Conservation (phyloP, 1,140 invertebrate species). For the Lasioglossum baleicum region DNA sequence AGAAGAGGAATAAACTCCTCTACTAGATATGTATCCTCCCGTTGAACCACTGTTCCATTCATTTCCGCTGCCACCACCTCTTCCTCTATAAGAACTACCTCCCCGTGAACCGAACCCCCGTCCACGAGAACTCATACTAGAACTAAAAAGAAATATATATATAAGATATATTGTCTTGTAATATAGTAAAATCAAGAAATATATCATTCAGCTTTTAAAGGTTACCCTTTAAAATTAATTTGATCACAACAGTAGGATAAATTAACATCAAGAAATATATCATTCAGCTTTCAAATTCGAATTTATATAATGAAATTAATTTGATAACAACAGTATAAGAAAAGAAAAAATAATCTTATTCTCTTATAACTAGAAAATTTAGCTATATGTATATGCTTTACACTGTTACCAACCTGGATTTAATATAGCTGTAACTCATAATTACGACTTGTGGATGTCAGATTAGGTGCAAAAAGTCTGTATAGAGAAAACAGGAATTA, state of each 20-base stretch:
- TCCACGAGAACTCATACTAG: slow-evolving; percentile 75
- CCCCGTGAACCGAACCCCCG: slow-evolving; percentile 74
- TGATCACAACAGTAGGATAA: too few species aligned
- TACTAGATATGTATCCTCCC: slow-evolving; percentile 59
- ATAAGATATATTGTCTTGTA: background rate
- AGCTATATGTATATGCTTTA: background rate
- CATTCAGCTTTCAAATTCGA: too few species aligned
- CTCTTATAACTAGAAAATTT: background rate
- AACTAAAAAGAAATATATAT: slow-evolving; percentile 53
- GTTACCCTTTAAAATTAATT: too few species aligned
- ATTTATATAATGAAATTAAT: too few species aligned
- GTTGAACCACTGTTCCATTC: slow-evolving; percentile 66
- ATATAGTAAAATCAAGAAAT: background rate
- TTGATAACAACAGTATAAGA: too few species aligned
- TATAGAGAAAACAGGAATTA: slow-evolving; percentile 61
- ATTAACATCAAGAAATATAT: too few species aligned
- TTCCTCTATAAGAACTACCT: slow-evolving; percentile 72
- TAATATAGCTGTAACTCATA: slow-evolving; percentile 75
- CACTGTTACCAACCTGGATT: slow-evolving; percentile 71
- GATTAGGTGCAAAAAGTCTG: slow-evolving; percentile 62
- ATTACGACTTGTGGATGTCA: slow-evolving; percentile 64
- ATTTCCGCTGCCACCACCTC: slow-evolving; percentile 67
- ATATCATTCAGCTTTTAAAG: background rate
- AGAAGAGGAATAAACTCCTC: slow-evolving; percentile 73
- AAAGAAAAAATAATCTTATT: background rate